Conservation (phyloP, 2,113 vertebrate genomes). For the Glaucidium brasilianum region DNA sequence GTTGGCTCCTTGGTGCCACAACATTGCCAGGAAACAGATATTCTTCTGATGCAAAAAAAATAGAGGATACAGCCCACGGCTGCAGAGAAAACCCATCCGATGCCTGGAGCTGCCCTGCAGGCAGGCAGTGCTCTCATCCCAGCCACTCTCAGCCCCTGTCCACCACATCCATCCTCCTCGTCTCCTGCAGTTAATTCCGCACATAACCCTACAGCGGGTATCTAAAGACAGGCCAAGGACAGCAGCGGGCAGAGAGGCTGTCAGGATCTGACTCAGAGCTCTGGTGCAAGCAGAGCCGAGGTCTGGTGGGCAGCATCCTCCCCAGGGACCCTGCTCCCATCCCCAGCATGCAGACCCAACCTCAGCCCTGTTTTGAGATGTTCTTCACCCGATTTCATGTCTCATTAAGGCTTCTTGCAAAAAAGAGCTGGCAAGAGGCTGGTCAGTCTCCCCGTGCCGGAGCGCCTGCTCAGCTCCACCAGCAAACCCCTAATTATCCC, state of each 20-base stretch:
- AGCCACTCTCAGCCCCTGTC: rapidly evolving
- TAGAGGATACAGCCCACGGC: not conserved
- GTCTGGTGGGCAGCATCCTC: not conserved
- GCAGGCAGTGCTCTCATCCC: rapidly evolving
- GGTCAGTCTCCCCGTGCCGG: rapidly evolving
- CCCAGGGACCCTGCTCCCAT: not conserved
- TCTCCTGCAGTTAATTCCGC: not conserved
- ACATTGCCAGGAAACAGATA: not conserved
- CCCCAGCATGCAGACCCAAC: rapidly evolving
- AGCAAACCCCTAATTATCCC: rapidly evolving
- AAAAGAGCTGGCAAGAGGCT: not conserved
- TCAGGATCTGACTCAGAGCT: not conserved
- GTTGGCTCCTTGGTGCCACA: not conserved
- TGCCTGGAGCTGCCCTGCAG: rapidly evolving
- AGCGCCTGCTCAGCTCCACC: not conserved
- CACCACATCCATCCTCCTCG: not conserved
- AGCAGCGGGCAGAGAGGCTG: not conserved
- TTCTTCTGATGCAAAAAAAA: not conserved
- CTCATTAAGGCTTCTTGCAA: not conserved
- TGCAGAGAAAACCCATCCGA: rapidly evolving
- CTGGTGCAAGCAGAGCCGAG: not conserved
- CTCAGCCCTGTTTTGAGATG: not conserved
- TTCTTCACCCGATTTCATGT: not conserved
- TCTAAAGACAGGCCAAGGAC: not conserved
- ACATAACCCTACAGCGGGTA: rapidly evolving